Evolutionary conservation across 1,140 invertebrate species (phyloP), one percentile per base, ranked within the genome.

Genomic region (Diprion similis): DNA sequence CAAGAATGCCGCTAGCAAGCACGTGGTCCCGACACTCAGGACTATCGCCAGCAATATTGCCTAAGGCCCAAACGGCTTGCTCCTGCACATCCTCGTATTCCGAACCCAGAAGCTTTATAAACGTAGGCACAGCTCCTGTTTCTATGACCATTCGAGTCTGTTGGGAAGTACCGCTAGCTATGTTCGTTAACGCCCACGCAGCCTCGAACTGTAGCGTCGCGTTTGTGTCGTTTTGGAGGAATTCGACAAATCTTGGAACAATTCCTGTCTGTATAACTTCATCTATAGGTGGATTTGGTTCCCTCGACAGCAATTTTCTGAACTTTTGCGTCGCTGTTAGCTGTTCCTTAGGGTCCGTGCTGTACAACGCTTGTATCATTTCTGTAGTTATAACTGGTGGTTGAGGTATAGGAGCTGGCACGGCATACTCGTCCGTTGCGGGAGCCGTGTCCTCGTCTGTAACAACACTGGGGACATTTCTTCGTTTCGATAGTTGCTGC

Each of bases 231-330:
- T 94, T 94, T 82, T 94, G 91, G 66, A 99, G 90, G 89, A 99
- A 98, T 86, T 97, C 94, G 10, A 99, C 97, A 91, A 99, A 99
- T 89, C 93, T 91, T 45, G 97, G 98, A 75, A 99, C 95, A 83
- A 99, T 98, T 80, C 97, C 97, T 71, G 96, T 96, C 80, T 94
- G 91, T 82, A 99, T 99, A n/a, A 99, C 98, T 91, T 99, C 97
- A 89, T 99, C 97, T 81, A 99, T 99, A 1, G 97, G 98, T 68
- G 98, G 98, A 90, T 99, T 98, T 10, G 98, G 98, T 89, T 99
- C 98, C 86, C 93, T 91, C 77, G 97, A 98, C 64, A 99, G 89
- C 68, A 99, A 89, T 89, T 98, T 99, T 75, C 98, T 91, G 89
- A 99, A 99, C 84, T 95, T 97, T 82, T 99, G 97, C 68, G 97